Evolutionary conservation across 2,113 vertebrate species (phyloP).

Genomic region (Ptyas mucosa): DNA sequence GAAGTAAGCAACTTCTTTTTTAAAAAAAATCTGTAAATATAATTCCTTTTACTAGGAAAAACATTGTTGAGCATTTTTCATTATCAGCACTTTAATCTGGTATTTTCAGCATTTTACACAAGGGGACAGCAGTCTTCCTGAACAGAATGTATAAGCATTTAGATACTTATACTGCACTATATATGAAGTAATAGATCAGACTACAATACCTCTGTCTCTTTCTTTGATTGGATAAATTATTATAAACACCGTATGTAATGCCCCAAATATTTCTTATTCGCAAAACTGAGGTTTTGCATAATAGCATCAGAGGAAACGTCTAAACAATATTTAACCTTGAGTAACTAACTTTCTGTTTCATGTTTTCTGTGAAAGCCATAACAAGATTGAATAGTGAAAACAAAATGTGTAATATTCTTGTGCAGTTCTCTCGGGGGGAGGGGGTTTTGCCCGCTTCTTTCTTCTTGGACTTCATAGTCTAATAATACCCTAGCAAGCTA

Average conservation of each 20-base stretch:
- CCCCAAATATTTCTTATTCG: neutral
- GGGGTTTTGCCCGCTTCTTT: neutral
- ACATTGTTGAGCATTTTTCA: neutral
- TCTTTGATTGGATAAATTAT: neutral
- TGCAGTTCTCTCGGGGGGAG: neutral
- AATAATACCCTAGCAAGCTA: neutral
- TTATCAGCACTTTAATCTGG: neutral
- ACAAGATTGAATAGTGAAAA: neutral
- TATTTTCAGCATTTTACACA: neutral
- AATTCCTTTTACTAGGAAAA: neutral
- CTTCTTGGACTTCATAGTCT: neutral
- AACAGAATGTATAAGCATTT: neutral
- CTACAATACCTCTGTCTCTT: constrained; percentile 17
- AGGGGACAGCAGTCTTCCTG: neutral
- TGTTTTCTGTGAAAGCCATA: constrained; percentile 22
- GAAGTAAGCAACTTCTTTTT: neutral
- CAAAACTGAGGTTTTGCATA: constrained; percentile 14
- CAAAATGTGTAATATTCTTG: neutral
- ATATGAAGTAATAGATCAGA: neutral
- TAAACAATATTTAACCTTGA: neutral
- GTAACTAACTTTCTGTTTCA: neutral
- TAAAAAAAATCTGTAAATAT: neutral
- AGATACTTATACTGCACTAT: neutral
- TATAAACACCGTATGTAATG: constrained; percentile 11
- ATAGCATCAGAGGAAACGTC: constrained; percentile 14